phyloP scores from a whole-genome alignment of 2,888 invertebrate species.

The Drosophila flavopinicola region DNA sequence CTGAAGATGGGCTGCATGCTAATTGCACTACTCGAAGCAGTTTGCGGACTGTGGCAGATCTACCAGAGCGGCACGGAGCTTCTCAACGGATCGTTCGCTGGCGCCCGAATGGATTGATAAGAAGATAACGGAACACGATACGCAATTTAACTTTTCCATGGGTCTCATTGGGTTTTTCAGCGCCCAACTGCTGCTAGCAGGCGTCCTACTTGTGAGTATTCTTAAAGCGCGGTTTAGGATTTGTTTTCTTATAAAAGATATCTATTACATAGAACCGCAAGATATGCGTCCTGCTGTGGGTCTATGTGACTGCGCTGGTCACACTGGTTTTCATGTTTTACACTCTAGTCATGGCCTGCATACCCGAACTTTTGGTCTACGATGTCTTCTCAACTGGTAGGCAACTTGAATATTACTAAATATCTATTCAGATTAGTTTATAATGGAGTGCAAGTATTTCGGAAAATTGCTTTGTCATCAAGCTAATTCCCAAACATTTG shows the following conservation, averaged over 20 bases:
- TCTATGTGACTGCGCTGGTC: constrained; percentile 10
- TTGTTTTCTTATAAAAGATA: no score
- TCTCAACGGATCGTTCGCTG: not conserved
- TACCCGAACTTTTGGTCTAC: constrained; percentile 10
- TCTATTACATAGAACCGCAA: constrained; percentile 26
- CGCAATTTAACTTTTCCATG: constrained; percentile 1
- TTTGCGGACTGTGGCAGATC: constrained; percentile 24
- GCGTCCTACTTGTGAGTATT: constrained; percentile 38
- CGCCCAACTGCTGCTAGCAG: constrained; percentile 21
- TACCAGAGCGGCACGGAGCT: constrained; percentile 5
- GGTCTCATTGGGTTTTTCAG: constrained; percentile 13
- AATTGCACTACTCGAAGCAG: constrained; percentile 41
- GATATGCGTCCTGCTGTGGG: constrained; percentile 43
- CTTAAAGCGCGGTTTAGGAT: no score
- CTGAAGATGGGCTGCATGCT: constrained; percentile 48
- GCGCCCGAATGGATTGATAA: constrained; percentile 9
- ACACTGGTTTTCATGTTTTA: constrained; percentile 22
- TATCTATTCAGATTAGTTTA: not conserved
- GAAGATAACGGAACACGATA: not conserved
- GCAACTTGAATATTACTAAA: not conserved
- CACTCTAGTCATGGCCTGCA: constrained; percentile 16
- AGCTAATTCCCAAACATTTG: no score
- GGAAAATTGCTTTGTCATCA: no score
- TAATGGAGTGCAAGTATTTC: not conserved
- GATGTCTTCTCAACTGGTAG: constrained; percentile 33